Conservation (phyloP, 1,140 invertebrate species). For the Plutomurus gul region DNA sequence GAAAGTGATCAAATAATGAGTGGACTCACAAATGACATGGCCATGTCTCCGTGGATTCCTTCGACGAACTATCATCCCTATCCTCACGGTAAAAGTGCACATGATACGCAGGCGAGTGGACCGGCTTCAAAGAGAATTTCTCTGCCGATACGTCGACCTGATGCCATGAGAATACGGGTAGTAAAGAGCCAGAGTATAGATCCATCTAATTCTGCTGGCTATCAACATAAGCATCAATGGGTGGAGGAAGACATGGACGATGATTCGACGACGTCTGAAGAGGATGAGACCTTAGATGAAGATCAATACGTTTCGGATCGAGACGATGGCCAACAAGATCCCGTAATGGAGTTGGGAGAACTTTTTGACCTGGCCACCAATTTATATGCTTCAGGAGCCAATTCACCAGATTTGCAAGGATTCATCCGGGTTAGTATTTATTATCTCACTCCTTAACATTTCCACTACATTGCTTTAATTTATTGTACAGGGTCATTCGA, state of each 20-base stretch:
- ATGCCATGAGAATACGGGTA: not conserved
- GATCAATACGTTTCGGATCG: conserved; percentile 33
- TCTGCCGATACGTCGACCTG: not conserved
- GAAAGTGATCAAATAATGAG: not conserved
- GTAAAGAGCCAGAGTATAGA: not conserved
- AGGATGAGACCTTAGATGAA: not conserved
- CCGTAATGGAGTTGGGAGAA: conserved; percentile 28
- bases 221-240: not conserved
- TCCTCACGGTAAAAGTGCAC: not conserved
- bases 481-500: too few species aligned
- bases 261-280: not conserved
- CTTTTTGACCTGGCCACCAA: conserved; percentile 41
- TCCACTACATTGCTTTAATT: too few species aligned
- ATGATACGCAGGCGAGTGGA: not conserved
- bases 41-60: conserved; percentile 29
- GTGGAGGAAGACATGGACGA: conserved; percentile 11
- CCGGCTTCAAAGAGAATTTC: not conserved
- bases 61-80: not conserved
- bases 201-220: not conserved
- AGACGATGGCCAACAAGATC: conserved; percentile 32
- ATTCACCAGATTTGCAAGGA: conserved; percentile 33
- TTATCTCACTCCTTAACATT: not conserved
- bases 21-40: not conserved
- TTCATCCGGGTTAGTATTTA: conserved; percentile 37
- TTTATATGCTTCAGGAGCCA: conserved; percentile 42